Evolutionary conservation across 2,797 vertebrate species (phyloP).

Genomic region (Muraenolepis orangiensis): DNA sequence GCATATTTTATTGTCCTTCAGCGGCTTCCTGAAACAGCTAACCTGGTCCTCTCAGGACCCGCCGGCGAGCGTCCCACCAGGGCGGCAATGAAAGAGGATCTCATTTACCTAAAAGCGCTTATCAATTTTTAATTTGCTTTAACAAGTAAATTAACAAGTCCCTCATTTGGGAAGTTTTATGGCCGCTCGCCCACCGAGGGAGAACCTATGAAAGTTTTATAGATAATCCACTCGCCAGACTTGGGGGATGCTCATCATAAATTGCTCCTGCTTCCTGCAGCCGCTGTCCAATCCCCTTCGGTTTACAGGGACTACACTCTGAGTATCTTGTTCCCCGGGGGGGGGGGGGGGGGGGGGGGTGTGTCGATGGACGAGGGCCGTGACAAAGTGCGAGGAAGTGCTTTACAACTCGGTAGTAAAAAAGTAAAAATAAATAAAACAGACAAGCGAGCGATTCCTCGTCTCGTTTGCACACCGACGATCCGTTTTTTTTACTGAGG

Average conservation of each 20-base stretch:
- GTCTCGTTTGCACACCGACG: slow-evolving; percentile 36
- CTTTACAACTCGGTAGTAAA: slow-evolving; percentile 55
- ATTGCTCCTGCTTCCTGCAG: slow-evolving; percentile 97
- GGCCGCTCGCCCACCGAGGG: slow-evolving; percentile 93
- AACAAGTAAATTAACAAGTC: slow-evolving; percentile 99
- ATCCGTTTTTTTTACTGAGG: too few species aligned
- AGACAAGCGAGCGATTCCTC: slow-evolving; percentile 52
- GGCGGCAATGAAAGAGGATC: slow-evolving; percentile 96
- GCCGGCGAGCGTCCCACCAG: slow-evolving; percentile 78
- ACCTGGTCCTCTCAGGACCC: slow-evolving; percentile 88
- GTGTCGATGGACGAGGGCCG: slow-evolving; percentile 54
- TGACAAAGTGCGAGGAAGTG: slow-evolving; percentile 56
- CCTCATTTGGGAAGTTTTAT: slow-evolving; percentile 99
- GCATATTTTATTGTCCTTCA: slow-evolving; percentile 96
- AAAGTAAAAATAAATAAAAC: too few species aligned
- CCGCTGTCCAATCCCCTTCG: slow-evolving; percentile 87
- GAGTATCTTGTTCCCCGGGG: slow-evolving; percentile 55
- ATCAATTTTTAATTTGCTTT: slow-evolving; percentile 99
- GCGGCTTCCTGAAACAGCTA: slow-evolving; percentile 85
- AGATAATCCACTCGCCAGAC: slow-evolving; percentile 93
- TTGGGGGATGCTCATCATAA: slow-evolving; percentile 93
- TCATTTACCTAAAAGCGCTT: slow-evolving; percentile 99
- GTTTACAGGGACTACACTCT: slow-evolving; percentile 87
- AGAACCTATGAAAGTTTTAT: slow-evolving; percentile 98
- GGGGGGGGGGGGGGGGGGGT: background rate